Evolutionary conservation across 2,113 vertebrate genomes (phyloP).

Genomic region (Pholis gunnellus): DNA sequence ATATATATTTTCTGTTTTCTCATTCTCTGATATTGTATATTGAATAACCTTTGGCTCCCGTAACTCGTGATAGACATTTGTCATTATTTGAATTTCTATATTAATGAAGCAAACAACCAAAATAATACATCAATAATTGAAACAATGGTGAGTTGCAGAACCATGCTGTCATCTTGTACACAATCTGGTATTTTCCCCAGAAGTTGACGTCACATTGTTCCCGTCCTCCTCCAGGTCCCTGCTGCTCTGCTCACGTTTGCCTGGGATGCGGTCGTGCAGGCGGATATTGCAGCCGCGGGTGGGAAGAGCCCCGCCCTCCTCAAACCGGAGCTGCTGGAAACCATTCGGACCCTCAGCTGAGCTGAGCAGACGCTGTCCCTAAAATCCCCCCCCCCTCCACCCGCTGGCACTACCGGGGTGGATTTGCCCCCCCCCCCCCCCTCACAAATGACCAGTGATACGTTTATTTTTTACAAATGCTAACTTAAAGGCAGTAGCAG

Average conservation of each 20-base stretch:
- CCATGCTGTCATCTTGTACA: too few relatives aligned
- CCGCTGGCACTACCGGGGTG: slow-evolving; percentile 5
- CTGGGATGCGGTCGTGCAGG: slow-evolving; percentile 89
- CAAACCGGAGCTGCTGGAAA: slow-evolving; percentile 84
- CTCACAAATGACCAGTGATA: slow-evolving; percentile 11
- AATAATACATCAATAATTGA: background rate
- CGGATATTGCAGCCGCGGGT: slow-evolving; percentile 86
- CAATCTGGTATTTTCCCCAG: background rate
- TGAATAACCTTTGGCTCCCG: background rate
- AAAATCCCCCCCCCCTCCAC: slow-evolving; percentile 8
- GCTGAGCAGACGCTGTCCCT: slow-evolving; percentile 78
- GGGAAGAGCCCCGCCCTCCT: slow-evolving; percentile 79
- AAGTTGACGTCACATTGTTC: background rate
- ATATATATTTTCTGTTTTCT: background rate
- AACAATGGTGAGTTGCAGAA: background rate
- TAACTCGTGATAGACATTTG: background rate
- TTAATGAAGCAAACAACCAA: background rate
- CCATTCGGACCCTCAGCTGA: slow-evolving; percentile 82
- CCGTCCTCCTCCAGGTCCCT: slow-evolving; percentile 86
- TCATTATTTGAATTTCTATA: background rate
- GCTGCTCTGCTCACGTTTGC: slow-evolving; percentile 90
- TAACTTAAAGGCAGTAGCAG: slow-evolving; percentile 40
- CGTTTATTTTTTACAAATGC: slow-evolving; percentile 46
- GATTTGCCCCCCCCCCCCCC: slow-evolving; percentile 7
- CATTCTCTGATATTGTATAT: background rate